Base-by-base conservation (phyloP, 2,113 vertebrate species). In the Xiphophorus hellerii region DNA sequence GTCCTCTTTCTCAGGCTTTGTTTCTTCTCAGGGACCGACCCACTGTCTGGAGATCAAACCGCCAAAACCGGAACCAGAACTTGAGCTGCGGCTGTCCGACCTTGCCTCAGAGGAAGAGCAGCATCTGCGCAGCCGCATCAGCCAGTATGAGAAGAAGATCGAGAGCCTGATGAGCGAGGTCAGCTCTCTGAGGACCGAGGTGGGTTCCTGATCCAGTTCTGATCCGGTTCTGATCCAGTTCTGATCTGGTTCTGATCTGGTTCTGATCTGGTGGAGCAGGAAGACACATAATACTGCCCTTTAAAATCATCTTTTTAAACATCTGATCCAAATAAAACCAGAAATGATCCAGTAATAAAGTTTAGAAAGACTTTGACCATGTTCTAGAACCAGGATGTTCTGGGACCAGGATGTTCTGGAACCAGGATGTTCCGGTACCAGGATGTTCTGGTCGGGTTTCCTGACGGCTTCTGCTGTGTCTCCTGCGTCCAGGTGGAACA, bases 141-240 rank as follows among this genome's bases (percentile, higher is more conserved):
- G 93, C n/a, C 86, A 92, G 66, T 98, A 97, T 1, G 96, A 97
- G 71, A 96, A 92, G 91, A 97, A 96, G 92, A 95, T 98, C 0
- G 95, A 97, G 69, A 95, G 87, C 86, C 91, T 98, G 61, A 93
- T 96, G 94, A 96, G 92, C 0, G 93, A 94, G 15, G 94, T 98
- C 78, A 95, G 96, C 90, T 95, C 95, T 0, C 92, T 98, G 73
- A 97, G 96, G 73, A 96, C 94, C 5, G 95, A 98, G 96, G 97
- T 96, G 76, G 63, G 88, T 76, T 35, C 28, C 33, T 2, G 35
- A 4, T 27, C 11, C 17, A 5, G 37, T 39, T n/a, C 15, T 17
- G 1, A 15, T 20, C 44, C 0, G 44, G 4, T 48, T 48, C 44
- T 48, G 44, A 6, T 48, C 17, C 28, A 28, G 28, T n/a, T 35